Conservation (phyloP, 2,888 invertebrate genomes). For the Latrodectus elegans region DNA sequence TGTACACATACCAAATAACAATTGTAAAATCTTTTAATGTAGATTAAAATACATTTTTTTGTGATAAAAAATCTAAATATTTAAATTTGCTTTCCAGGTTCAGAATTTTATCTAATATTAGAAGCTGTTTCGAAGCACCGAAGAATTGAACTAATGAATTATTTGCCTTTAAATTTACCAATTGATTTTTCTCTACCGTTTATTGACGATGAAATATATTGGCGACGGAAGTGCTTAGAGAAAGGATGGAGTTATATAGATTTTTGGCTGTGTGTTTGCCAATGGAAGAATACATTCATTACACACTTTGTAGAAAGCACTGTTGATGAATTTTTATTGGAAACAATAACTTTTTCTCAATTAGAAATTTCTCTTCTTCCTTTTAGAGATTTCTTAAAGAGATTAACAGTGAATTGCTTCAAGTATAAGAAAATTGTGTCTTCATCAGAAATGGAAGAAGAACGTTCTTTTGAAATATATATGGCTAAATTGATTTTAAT, state of each 20-base stretch:
- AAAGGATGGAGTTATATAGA: constrained; percentile 17
- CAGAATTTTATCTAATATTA: not conserved
- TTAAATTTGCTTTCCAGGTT: constrained; percentile 13
- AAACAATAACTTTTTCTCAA: constrained; percentile 14
- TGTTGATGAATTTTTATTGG: constrained; percentile 21
- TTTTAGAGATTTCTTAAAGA: not conserved
- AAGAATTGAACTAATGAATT: not conserved
- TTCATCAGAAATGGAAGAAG: too few species aligned
- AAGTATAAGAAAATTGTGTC: constrained; percentile 1
- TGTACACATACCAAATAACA: too few species aligned
- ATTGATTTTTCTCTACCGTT: constrained; percentile 6
- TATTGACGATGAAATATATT: constrained; percentile 33
- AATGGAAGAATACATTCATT: constrained; percentile 47
- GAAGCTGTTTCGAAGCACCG: too few species aligned
- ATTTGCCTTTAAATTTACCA: constrained; percentile 26
- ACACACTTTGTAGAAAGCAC: constrained; percentile 8
- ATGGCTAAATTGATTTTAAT: constrained; percentile 10
- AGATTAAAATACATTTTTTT: not conserved
- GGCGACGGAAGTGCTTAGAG: constrained; percentile 38
- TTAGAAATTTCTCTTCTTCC: not conserved
- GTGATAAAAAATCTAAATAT: not conserved
- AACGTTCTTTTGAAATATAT: constrained; percentile 4
- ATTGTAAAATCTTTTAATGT: too few species aligned
- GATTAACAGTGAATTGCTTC: constrained; percentile 42
- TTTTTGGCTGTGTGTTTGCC: constrained; percentile 33